These are phyloP conservation scores for Piaya cayana DNA, from an alignment of 2,113 vertebrate species.

Conservation along the genomic window DNA sequence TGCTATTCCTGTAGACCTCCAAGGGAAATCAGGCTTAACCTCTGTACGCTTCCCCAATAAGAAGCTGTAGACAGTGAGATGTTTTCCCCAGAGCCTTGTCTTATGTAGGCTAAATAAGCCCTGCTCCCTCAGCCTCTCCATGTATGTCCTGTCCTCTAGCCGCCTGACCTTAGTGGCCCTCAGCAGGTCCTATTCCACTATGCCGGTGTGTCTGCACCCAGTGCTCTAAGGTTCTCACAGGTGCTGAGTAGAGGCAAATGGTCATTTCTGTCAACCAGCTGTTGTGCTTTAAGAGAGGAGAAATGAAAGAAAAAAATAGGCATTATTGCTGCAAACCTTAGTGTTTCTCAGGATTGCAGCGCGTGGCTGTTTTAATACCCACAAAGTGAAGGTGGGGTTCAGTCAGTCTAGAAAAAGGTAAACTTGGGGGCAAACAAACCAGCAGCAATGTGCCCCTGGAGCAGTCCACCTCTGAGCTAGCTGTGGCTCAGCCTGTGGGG, in stretches of 20 bases:
- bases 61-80: background rate
- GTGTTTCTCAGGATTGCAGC: background rate
- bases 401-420: background rate
- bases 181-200: background rate
- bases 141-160: background rate
- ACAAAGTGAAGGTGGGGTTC: background rate
- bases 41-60: background rate
- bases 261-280: background rate
- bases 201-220: background rate
- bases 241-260: fast-evolving
- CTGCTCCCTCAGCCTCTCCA: background rate
- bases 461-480: background rate
- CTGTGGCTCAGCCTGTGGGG: background rate
- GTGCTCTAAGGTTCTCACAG: background rate
- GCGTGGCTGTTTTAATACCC: background rate
- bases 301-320: background rate
- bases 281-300: background rate
- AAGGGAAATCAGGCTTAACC: background rate
- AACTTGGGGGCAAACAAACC: background rate
- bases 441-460: background rate
- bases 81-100: background rate
- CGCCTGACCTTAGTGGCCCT: background rate
- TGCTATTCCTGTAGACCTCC: background rate
- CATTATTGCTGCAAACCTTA: background rate
- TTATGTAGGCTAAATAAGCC: background rate